These are phyloP conservation scores for Cerastis leucographa DNA, from an alignment of 2,888 invertebrate genomes.

Conservation along the genomic window DNA sequence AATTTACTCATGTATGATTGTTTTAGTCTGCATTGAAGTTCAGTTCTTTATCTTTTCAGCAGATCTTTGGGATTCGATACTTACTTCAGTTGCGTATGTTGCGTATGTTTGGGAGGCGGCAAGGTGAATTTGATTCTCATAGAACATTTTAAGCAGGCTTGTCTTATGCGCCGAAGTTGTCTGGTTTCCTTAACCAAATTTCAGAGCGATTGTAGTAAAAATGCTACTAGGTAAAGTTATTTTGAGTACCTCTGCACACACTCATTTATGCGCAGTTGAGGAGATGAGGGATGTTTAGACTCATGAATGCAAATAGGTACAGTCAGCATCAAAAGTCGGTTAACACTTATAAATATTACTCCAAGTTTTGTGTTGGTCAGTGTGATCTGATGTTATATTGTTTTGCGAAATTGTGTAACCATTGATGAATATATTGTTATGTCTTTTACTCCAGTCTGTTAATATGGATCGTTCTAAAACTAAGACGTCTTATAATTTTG, in stretches of 20 bases:
- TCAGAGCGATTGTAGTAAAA: not conserved
- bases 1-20: not conserved
- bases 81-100: conserved; percentile 23
- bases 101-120: conserved; percentile 10
- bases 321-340: too few relatives aligned
- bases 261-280: not conserved
- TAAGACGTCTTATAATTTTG: too few relatives aligned
- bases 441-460: too few relatives aligned
- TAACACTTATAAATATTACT: too few relatives aligned
- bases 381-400: too few relatives aligned
- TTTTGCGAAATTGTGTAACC: too few relatives aligned
- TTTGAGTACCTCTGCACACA: not conserved
- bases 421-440: too few relatives aligned
- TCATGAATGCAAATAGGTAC: not conserved
- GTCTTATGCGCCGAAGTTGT: conserved; percentile 15
- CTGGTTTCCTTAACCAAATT: conserved; percentile 22
- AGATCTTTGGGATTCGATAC: not conserved
- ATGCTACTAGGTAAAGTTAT: not conserved
- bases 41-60: not conserved
- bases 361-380: too few relatives aligned
- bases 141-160: conserved; percentile 47
- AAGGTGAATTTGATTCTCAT: conserved; percentile 11
- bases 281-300: not conserved
- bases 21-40: not conserved
- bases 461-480: too few relatives aligned